Conservation (phyloP, 2,797 vertebrate species). For the Sebastes trivittatus region DNA sequence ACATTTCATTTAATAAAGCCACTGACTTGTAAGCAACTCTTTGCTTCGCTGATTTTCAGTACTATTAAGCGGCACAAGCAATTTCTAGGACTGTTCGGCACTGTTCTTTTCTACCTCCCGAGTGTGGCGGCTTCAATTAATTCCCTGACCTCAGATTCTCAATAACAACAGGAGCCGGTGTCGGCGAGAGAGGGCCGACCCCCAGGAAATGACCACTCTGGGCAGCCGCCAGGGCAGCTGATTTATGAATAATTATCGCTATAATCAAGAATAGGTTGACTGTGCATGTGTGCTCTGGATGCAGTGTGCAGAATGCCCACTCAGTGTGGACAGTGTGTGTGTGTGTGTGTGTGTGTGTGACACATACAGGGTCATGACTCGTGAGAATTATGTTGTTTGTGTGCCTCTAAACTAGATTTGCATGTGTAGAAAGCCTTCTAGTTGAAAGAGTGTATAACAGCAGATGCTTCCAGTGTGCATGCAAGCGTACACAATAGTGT, state of each 20-base stretch:
- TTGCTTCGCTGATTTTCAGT: not conserved
- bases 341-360: not conserved
- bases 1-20: conserved; percentile 4
- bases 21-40: not conserved
- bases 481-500: conserved; percentile 7
- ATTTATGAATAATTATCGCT: conserved; percentile 49
- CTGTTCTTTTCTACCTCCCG: not conserved
- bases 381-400: not conserved
- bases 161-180: not conserved
- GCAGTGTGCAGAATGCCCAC: not conserved
- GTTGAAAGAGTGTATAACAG: conserved; percentile 3
- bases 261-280: conserved; percentile 29
- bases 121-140: conserved; percentile 37
- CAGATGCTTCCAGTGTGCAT: conserved; percentile 39
- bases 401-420: conserved; percentile 18
- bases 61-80: not conserved
- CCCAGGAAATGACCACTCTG: conserved; percentile 24
- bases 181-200: not conserved
- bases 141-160: conserved; percentile 33
- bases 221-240: conserved; percentile 17
- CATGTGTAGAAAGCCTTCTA: not conserved
- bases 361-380: not conserved
- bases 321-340: not conserved
- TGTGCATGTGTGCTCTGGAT: not conserved
- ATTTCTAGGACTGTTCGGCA: not conserved